These are phyloP conservation scores for Dryas iulia DNA, from an alignment of 1,140 invertebrate genomes.

Conservation along the genomic window DNA sequence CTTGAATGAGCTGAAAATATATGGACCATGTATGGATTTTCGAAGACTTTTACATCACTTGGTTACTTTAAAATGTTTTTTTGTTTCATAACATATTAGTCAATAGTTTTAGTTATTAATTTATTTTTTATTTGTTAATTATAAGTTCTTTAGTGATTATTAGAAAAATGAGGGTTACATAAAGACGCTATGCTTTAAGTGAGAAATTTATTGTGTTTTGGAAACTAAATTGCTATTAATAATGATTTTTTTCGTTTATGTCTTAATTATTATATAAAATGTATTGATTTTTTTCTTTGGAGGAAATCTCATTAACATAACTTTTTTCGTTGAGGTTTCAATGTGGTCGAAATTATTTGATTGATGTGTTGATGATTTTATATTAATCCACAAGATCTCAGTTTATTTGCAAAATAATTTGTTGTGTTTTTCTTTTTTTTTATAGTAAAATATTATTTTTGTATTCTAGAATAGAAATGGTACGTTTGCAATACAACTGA, in stretches of 20 bases:
- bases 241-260: neutral
- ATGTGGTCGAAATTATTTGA: neutral
- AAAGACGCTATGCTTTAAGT: neutral
- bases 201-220: neutral
- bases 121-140: neutral
- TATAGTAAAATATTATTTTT: neutral
- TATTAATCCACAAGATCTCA: slow-evolving; percentile 22
- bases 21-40: neutral
- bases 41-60: neutral
- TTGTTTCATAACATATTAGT: neutral
- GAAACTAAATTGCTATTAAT: neutral
- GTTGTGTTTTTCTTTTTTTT: neutral
- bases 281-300: neutral
- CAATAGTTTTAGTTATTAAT: neutral
- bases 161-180: neutral
- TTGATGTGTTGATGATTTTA: neutral
- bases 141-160: neutral
- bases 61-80: neutral
- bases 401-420: slow-evolving; percentile 13
- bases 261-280: neutral
- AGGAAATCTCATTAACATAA: neutral
- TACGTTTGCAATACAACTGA: slow-evolving; percentile 6
- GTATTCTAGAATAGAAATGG: neutral
- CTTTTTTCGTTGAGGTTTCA: neutral
- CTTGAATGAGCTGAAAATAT: neutral